These are phyloP conservation scores for Gracilinanus agilis DNA, from an alignment of 2,113 vertebrate genomes.

Conservation along the genomic window DNA sequence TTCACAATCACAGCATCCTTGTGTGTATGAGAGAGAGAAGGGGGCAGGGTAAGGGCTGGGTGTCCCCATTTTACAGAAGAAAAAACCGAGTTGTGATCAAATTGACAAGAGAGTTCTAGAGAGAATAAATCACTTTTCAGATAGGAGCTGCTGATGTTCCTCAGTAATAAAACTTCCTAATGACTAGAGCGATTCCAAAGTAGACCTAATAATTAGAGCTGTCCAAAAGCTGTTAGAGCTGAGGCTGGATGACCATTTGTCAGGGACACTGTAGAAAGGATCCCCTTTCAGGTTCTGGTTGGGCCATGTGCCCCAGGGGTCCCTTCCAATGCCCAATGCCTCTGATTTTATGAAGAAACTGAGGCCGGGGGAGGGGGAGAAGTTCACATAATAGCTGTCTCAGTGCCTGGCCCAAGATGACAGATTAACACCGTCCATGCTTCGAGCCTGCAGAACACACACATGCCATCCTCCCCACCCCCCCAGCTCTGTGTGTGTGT, in stretches of 20 bases:
- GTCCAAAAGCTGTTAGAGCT: not conserved
- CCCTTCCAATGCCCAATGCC: not conserved
- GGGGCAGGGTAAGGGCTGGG: not conserved
- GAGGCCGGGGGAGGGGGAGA: not conserved
- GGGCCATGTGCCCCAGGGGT: not conserved
- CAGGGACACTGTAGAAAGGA: not conserved
- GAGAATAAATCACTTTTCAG: not conserved
- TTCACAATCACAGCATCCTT: not conserved
- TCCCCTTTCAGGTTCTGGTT: not conserved
- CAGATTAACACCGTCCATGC: not conserved
- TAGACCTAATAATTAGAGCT: not conserved
- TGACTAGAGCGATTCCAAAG: not conserved
- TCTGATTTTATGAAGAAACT: not conserved
- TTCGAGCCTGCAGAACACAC: no score
- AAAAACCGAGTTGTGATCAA: not conserved
- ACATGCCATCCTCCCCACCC: no score
- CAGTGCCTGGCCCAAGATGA: not conserved
- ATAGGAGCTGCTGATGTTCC: not conserved
- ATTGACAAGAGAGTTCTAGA: not conserved
- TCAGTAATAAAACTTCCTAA: not conserved
- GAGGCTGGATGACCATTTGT: not conserved
- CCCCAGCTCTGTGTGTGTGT: no score
- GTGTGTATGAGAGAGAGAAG: no score
- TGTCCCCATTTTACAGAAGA: not conserved
- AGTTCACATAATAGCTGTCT: not conserved